Evolutionary conservation across 2,113 vertebrate species (phyloP).

Genomic region (Hemiscyllium ocellatum): DNA sequence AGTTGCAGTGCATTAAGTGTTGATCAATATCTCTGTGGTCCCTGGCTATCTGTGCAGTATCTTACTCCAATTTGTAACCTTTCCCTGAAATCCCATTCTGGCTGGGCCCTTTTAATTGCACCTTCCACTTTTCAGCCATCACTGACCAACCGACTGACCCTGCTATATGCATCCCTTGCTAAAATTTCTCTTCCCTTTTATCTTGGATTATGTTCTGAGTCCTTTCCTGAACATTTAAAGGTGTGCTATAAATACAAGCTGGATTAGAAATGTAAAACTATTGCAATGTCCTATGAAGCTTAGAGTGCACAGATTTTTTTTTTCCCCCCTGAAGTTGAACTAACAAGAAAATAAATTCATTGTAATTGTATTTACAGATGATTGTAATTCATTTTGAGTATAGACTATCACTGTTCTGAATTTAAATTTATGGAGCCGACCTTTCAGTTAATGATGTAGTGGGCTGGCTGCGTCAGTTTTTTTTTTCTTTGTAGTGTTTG

Average conservation of each 20-base stretch:
- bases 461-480: conserved; percentile 1
- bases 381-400: conserved; percentile 10
- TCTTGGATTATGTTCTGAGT: too few relatives aligned
- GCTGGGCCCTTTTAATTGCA: not conserved
- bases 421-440: conserved; percentile 23
- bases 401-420: conserved; percentile 10
- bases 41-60: not conserved
- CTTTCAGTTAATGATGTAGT: conserved; percentile 8
- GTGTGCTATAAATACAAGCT: not conserved
- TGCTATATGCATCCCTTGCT: not conserved
- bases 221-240: not conserved
- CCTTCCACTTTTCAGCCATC: not conserved
- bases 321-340: not conserved
- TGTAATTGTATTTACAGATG: conserved; percentile 1
- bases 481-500: not conserved
- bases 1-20: not conserved
- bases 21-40: not conserved
- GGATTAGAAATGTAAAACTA: too few relatives aligned
- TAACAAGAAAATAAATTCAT: not conserved
- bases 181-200: not conserved
- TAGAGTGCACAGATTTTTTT: not conserved
- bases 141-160: not conserved
- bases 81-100: not conserved
- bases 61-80: not conserved
- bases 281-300: not conserved